Base-by-base conservation (phyloP, 1,140 invertebrate species). In the Carposina sasakii region DNA sequence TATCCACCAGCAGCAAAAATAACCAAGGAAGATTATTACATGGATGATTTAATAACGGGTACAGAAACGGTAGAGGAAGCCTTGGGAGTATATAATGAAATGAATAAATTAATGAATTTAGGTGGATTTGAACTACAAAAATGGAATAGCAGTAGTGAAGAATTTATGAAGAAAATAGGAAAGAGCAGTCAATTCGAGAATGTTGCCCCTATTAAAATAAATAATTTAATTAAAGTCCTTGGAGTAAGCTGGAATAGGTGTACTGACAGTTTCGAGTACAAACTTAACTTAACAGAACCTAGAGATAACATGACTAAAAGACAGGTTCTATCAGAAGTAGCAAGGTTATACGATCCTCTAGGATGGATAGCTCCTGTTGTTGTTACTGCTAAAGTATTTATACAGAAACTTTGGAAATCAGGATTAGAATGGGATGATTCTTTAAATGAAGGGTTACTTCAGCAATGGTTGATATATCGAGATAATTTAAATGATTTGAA, bases 41-140 rank as follows among this genome's bases (percentile, higher is more conserved):
- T 76, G 40, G 75, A 76, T 48, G 64, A 79, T 44, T 12, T 65
- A 1, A 36, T 77, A 1, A 51, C 59, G n/a, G 71, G 70, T 10
- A 39, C 28, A 5, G 17, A 54, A 5, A 51, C 44, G 2, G 28
- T 51, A 28, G 34, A 60, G 17, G 57, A 63, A 23, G 51, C 36
- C 16, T 8, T 40, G 21, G 8, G 42, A 6, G 45, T 52, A 30
- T 26, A 19, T 23, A 10, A 52, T 4, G 22, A 52, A 17, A 45
- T 52, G 34, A 52, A 22, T 13, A 15, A 19, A 12, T 21, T 52
- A 12, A 39, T 52, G 24, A 45, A 28, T 10, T 15, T 16, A 9
- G 49, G 49, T n/a, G 49, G 49, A 19, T 52, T 52, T 21, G 15
- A 37, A 16, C n/a, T 52, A 3, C 40, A 39, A 30, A 52, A 52